Evolutionary conservation across 2,888 invertebrate species (phyloP).

Genomic region (Sympetrum striolatum): DNA sequence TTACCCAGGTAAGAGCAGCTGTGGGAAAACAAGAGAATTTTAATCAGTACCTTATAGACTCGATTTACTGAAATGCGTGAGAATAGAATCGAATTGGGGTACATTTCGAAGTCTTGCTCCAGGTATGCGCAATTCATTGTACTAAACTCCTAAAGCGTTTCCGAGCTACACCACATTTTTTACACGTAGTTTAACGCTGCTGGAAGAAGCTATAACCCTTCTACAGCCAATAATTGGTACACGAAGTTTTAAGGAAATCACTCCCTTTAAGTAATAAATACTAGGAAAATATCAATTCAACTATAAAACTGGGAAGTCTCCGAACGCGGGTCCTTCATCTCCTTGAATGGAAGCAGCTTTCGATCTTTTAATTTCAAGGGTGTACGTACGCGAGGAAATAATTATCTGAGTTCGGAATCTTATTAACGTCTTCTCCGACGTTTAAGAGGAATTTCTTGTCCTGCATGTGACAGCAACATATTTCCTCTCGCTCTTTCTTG

Average conservation of each 20-base stretch:
- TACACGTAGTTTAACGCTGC: no score
- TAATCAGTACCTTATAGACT: no score
- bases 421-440: conserved; percentile 25
- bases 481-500: background rate
- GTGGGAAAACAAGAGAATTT: background rate
- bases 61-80: no score
- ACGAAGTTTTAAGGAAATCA: no score
- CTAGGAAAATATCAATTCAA: background rate
- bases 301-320: background rate
- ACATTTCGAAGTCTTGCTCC: background rate
- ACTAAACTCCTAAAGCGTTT: background rate
- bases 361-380: background rate
- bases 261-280: background rate
- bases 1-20: background rate
- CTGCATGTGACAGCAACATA: conserved; percentile 30
- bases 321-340: background rate
- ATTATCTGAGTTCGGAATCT: background rate
- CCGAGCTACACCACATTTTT: background rate
- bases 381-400: background rate
- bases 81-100: background rate
- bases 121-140: background rate
- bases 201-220: no score
- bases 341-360: background rate
- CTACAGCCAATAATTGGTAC: no score
- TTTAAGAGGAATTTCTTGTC: background rate